phyloP scores from a whole-genome alignment of 2,797 vertebrate genomes.

The Saguinus oedipus region DNA sequence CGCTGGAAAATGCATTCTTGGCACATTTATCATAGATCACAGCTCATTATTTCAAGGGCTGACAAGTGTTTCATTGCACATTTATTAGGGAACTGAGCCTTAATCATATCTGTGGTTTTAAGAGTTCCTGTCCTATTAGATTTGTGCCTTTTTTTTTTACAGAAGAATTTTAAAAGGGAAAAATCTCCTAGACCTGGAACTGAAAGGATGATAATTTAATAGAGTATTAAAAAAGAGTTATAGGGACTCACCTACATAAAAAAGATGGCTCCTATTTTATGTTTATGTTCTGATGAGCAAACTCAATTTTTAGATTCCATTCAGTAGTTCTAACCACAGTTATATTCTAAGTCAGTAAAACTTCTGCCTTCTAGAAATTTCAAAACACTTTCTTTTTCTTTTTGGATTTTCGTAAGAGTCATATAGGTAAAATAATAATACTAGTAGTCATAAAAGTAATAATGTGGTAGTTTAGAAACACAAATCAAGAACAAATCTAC shows the following conservation, averaged over 20 bases:
- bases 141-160: conserved; percentile 42
- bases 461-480: conserved; percentile 3
- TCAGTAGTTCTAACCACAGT: not conserved
- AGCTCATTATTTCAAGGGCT: conserved; percentile 75
- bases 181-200: conserved; percentile 44
- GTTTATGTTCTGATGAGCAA: conserved; percentile 75
- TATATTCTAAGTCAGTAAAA: conserved; percentile 26
- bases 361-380: conserved; percentile 6
- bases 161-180: conserved; percentile 71
- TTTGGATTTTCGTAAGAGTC: not conserved
- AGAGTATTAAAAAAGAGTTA: conserved; percentile 78
- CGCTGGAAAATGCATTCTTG: conserved; percentile 76
- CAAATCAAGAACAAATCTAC: not conserved
- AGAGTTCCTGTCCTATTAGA: conserved; percentile 73
- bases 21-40: conserved; percentile 70
- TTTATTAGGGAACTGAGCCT: conserved; percentile 74
- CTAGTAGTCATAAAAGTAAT: not conserved
- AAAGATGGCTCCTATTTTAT: conserved; percentile 73
- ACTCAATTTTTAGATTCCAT: conserved; percentile 61
- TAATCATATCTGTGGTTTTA: conserved; percentile 66
- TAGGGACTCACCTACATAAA: conserved; percentile 72
- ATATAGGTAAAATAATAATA: not conserved
- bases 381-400: not conserved
- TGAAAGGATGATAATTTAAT: conserved; percentile 77
- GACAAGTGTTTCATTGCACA: conserved; percentile 60